These are phyloP conservation scores for Neosilurus hyrtlii DNA, from an alignment of 2,797 vertebrate genomes.

Conservation along the genomic window DNA sequence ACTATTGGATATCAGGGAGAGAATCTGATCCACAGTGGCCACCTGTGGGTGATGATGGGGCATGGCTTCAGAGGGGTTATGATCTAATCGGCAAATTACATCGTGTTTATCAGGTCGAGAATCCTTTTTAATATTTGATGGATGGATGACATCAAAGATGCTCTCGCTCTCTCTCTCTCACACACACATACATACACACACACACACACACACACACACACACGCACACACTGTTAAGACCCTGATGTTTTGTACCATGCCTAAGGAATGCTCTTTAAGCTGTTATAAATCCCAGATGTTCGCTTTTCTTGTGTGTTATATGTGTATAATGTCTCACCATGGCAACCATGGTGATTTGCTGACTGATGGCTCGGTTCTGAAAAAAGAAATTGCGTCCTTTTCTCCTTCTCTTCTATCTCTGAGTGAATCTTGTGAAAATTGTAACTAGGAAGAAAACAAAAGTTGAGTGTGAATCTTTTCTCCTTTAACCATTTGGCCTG, in stretches of 20 bases:
- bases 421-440: not conserved
- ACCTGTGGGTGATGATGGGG: conserved; percentile 2
- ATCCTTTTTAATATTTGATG: conserved; percentile 30
- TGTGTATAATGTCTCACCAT: not conserved
- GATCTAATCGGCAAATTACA: conserved; percentile 13
- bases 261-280: conserved; percentile 47
- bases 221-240: not conserved
- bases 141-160: conserved; percentile 30
- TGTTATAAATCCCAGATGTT: conserved; percentile 29
- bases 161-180: too few relatives aligned
- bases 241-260: conserved; percentile 10
- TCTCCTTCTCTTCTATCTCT: too few relatives aligned
- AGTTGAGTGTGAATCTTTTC: conserved; percentile 1
- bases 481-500: conserved; percentile 66
- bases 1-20: not conserved
- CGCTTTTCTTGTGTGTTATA: not conserved
- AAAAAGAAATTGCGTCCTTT: not conserved
- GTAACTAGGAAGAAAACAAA: not conserved
- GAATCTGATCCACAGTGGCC: conserved; percentile 11
- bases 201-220: not conserved
- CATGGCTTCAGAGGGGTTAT: not conserved
- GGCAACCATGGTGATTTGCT: not conserved
- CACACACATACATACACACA: not conserved
- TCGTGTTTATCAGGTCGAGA: not conserved
- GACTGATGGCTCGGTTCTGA: not conserved